phyloP scores from a whole-genome alignment of 2,113 vertebrate genomes.

The Crocuta crocuta region DNA sequence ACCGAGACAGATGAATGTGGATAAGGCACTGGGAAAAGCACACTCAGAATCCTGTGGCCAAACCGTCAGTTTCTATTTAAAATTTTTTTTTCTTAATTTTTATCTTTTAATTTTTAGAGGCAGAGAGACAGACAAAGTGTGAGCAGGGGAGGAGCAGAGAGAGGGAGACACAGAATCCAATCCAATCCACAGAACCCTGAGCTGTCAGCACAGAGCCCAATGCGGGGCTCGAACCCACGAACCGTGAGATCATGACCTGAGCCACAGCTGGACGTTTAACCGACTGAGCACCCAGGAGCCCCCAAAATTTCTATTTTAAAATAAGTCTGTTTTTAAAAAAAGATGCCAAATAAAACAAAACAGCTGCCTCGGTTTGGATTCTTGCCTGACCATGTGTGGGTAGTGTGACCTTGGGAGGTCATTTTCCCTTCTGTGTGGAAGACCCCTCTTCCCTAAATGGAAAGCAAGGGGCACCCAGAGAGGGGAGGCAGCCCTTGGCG shows the following conservation, averaged over 20 bases:
- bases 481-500: neutral
- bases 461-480: rapidly evolving
- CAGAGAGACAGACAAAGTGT: no score
- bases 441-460: neutral
- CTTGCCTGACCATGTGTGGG: neutral
- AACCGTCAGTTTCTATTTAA: neutral
- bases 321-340: neutral
- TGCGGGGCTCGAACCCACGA: no score
- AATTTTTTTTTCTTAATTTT: neutral
- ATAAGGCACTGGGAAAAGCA: rapidly evolving
- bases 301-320: neutral
- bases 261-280: no score
- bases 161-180: no score
- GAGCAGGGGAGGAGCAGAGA: no score
- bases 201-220: no score
- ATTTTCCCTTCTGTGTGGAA: neutral
- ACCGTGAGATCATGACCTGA: no score
- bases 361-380: neutral
- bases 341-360: neutral
- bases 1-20: no score
- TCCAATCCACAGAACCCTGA: no score
- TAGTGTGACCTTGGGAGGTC: neutral
- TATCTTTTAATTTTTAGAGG: no score
- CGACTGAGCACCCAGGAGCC: no score
- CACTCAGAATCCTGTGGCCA: neutral